Conservation (phyloP, 1,140 invertebrate genomes). For the Danaus plexippus region DNA sequence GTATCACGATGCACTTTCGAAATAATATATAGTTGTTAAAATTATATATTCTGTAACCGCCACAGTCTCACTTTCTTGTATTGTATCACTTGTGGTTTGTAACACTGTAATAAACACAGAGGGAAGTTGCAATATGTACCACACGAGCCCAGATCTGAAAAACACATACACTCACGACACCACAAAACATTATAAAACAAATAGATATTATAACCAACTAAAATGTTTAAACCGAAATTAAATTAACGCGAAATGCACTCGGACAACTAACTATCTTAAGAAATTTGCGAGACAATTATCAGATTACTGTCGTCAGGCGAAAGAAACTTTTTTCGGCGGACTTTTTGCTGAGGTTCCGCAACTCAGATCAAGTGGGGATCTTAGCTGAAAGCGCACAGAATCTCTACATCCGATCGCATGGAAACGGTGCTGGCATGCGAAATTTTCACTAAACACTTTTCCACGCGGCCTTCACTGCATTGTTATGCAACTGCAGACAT, state of each 20-base stretch:
- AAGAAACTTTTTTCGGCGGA: constrained; percentile 14
- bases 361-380: not conserved
- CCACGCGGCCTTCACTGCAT: constrained; percentile 6
- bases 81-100: constrained; percentile 17
- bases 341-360: constrained; percentile 10
- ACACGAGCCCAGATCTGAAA: constrained; percentile 14
- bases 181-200: constrained; percentile 8
- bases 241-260: not conserved
- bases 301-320: constrained; percentile 13
- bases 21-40: constrained; percentile 7
- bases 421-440: constrained; percentile 6
- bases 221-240: constrained; percentile 1
- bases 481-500: constrained; percentile 10
- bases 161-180: constrained; percentile 15
- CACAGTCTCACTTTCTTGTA: constrained; percentile 15
- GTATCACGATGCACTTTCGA: constrained; percentile 8
- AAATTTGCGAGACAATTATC: constrained; percentile 3
- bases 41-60: constrained; percentile 6
- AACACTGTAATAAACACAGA: constrained; percentile 12
- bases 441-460: constrained; percentile 14
- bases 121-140: constrained; percentile 5
- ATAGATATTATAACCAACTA: not conserved
- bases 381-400: constrained; percentile 10
- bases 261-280: constrained; percentile 3
- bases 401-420: constrained; percentile 8